Evolutionary conservation across 2,888 invertebrate species (phyloP).

Genomic region (Auanema freiburgensis): DNA sequence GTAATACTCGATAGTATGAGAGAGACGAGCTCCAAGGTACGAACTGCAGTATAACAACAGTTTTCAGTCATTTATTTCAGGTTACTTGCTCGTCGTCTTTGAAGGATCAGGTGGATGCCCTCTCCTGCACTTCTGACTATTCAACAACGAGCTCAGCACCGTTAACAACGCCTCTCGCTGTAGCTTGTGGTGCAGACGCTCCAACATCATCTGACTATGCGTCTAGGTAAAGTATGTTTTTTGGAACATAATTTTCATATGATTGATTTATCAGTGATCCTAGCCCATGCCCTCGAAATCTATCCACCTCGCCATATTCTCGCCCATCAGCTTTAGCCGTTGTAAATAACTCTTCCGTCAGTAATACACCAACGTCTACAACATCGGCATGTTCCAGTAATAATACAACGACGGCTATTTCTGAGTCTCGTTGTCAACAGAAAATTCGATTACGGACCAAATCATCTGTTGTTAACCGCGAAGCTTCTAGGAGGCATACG

Average conservation of each 20-base stretch:
- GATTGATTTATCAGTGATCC: constrained; percentile 31
- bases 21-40: constrained; percentile 3
- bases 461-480: constrained; percentile 19
- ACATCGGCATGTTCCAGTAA: constrained; percentile 2
- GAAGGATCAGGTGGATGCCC: constrained; percentile 40
- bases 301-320: constrained; percentile 29
- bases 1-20: neutral
- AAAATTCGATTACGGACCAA: constrained; percentile 51
- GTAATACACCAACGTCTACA: neutral
- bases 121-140: constrained; percentile 51
- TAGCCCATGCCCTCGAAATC: constrained; percentile 38
- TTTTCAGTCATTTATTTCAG: neutral
- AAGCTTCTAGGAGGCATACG: constrained; percentile 50
- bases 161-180: constrained; percentile 31
- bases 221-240: constrained; percentile 25
- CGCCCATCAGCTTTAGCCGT: constrained; percentile 16
- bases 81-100: constrained; percentile 22
- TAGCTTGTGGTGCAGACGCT: constrained; percentile 30
- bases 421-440: constrained; percentile 35
- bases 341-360: neutral
- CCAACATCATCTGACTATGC: constrained; percentile 46
- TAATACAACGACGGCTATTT: constrained; percentile 13
- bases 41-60: neutral
- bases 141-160: constrained; percentile 51
- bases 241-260: neutral